Evolutionary conservation across 1,140 invertebrate genomes (phyloP).

Genomic region (Druon quercuslanigerum): DNA sequence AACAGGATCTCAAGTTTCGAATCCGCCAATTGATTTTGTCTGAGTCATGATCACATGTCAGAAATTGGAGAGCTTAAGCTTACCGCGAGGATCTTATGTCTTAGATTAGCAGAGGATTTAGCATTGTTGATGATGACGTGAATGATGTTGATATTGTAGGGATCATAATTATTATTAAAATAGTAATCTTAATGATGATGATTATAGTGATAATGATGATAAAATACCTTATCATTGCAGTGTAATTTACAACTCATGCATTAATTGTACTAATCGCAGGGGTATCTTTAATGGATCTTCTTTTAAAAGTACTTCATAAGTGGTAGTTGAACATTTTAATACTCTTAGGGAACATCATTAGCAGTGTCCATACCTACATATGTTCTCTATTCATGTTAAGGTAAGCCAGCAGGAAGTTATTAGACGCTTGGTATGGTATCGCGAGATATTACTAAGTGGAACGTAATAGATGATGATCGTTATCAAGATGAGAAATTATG

Average conservation of each 20-base stretch:
- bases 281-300: no score
- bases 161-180: background rate
- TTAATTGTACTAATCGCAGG: no score
- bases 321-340: no score
- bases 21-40: constrained; percentile 18
- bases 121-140: background rate
- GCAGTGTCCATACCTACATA: no score
- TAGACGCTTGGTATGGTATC: background rate
- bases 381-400: no score
- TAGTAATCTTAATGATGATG: constrained; percentile 5
- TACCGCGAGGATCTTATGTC: constrained; percentile 5
- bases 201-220: background rate
- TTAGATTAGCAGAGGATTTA: constrained; percentile 24
- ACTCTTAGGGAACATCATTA: no score
- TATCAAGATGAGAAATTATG: background rate
- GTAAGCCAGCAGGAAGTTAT: background rate
- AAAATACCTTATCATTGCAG: no score
- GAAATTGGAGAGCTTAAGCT: background rate
- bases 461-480: background rate
- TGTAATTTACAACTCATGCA: no score
- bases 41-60: constrained; percentile 24
- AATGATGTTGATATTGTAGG: background rate
- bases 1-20: constrained; percentile 27
- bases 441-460: constrained; percentile 4
- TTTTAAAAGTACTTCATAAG: no score